phyloP scores from a whole-genome alignment of 1,140 invertebrate genomes.

The Trialeurodes vaporariorum region DNA sequence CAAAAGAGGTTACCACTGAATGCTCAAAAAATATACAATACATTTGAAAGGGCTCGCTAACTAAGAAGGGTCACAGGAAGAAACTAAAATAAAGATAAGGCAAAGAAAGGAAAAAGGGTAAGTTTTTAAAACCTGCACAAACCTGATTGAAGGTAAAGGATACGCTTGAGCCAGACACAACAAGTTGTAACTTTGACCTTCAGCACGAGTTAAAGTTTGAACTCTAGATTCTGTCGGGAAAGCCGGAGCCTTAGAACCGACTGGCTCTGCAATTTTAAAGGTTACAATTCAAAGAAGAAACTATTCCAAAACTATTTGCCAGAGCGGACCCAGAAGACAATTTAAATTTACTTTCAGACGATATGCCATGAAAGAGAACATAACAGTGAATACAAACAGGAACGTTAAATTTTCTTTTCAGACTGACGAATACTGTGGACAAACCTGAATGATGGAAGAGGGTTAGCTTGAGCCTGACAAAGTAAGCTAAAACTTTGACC shows the following conservation, averaged over 20 bases:
- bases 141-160: slow-evolving; percentile 39
- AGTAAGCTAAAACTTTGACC: slow-evolving; percentile 44
- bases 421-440: too few relatives aligned
- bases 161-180: slow-evolving; percentile 30
- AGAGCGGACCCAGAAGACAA: too few relatives aligned
- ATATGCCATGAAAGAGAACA: too few relatives aligned
- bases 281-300: slow-evolving; percentile 1
- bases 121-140: too few relatives aligned
- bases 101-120: too few relatives aligned
- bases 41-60: too few relatives aligned
- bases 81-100: too few relatives aligned
- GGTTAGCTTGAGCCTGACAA: slow-evolving; percentile 57
- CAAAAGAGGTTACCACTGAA: not conserved
- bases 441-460: slow-evolving; percentile 44
- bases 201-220: not conserved
- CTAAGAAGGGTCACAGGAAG: too few relatives aligned
- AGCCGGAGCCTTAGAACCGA: slow-evolving; percentile 44
- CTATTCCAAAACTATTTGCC: too few relatives aligned
- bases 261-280: slow-evolving; percentile 36
- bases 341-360: too few relatives aligned
- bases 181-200: slow-evolving; percentile 40
- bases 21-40: not conserved
- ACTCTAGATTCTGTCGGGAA: slow-evolving; percentile 30
- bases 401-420: not conserved
- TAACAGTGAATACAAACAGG: not conserved